These are phyloP conservation scores for Oxygymnocypris stewartii DNA, from an alignment of 2,113 vertebrate species.

Conservation along the genomic window DNA sequence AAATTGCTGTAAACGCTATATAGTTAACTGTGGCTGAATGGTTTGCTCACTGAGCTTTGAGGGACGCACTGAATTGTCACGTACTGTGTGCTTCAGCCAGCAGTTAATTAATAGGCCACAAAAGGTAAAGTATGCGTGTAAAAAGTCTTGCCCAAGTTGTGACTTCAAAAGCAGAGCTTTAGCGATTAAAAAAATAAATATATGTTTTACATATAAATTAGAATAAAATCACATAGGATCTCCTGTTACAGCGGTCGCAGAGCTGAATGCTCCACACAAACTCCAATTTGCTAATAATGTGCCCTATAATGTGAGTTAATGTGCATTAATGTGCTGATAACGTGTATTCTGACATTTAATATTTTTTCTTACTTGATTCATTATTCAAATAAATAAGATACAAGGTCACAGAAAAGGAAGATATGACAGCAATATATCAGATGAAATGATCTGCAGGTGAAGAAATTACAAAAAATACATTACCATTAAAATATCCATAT, in stretches of 20 bases:
- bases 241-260: background rate
- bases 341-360: background rate
- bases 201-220: background rate
- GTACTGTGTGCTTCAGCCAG: constrained; percentile 44
- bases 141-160: background rate
- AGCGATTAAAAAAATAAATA: background rate
- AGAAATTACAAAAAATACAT: background rate
- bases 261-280: background rate
- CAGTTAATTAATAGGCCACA: constrained; percentile 75
- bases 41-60: constrained; percentile 16
- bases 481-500: background rate
- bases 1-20: constrained; percentile 32
- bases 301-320: background rate
- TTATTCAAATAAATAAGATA: background rate
- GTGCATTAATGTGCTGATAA: background rate
- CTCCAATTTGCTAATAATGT: background rate
- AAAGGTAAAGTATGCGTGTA: constrained; percentile 24
- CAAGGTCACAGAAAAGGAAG: background rate
- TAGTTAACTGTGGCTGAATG: constrained; percentile 10
- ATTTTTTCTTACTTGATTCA: background rate
- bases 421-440: background rate
- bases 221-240: background rate
- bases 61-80: constrained; percentile 18
- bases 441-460: background rate
- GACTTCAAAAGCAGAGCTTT: background rate